Base-by-base conservation (phyloP, 2,888 invertebrate species). In the Volucella inflata region DNA sequence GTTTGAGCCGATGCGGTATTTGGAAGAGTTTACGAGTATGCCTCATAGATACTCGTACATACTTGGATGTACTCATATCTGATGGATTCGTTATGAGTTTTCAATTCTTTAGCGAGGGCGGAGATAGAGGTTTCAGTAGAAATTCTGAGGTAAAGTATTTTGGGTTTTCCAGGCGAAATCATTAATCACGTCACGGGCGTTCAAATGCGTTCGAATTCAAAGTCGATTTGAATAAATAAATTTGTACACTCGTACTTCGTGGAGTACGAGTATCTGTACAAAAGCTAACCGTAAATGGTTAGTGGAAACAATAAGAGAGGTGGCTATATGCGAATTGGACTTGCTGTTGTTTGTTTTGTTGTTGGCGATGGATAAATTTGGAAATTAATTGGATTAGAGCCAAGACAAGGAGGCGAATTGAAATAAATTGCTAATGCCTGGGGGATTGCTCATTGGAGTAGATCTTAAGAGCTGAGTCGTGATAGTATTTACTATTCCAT, bases 91-190 rank as follows among this genome's bases (percentile, higher is more conserved):
- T 53, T 46, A 36, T 40, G 14, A 57, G 14, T 40, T 50, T 55
- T 36, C 68, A 17, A 48, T 59, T 57, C 48, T 62, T 48, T 14
- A 6, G 30, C 30, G 30, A 30, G 48, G 12, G 16, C 30, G 40
- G 42, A 68, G 38, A 67, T 59, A 57, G 51, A 64, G 62, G 30
- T 53, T 40, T 9, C 55, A 72, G 64, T 78, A 70, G 78, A 74
- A 64, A 74, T 75, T 79, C 21, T 68, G 17, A 65, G 38, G 38
- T 42, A 8, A 53, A 36, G 53, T 62, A 75, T 59, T 75, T 84
- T 70, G 75, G 83, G 16, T 78, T 83, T 78, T 68, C 78, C 83
- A 78, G 50, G 57, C 36, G 74, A 57, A 67, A 46, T 50, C 67
- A 83, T 70, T 78, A 74, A 78, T 78, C 78, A 74, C 65, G 17